Evolutionary conservation across 2,888 invertebrate species (phyloP), one percentile per base, ranked within the genome.

Genomic region (Leptinotarsa tumamoca): DNA sequence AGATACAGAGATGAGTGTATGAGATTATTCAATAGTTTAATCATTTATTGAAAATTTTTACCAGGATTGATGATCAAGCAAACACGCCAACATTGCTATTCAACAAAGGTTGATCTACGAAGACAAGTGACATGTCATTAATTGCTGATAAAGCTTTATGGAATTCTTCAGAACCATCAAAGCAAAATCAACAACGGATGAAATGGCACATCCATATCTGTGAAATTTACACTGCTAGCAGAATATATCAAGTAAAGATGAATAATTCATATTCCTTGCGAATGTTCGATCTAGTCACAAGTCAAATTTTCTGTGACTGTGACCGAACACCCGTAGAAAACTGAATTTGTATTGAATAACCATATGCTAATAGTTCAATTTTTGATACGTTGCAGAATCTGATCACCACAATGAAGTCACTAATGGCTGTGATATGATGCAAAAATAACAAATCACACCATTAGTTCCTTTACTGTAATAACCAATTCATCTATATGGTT

Each of bases 221-320:
- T 23, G 23, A n/a, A 14, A 0, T 14, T 15, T 17, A 18, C 43
- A 54, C 15, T 27, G 27, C 54, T 13, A 18, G n/a, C 13, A n/a
- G 18, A 56, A 70, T 23, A 67, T 49, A 54, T 68, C 23, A 14
- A n/a, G 3, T 14, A 49, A 66, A 27, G 80, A 27, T 54, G 82
- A 78, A 77, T 74, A 71, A 69, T 80, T 80, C 85, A 85, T 83
- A 85, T 84, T 85, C 85, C 84, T 80, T 86, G 86, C 87, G 88
- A 88, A 88, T 88, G 88, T 88, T 88, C 87, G 87, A 86, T 87
- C 87, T 88, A 88, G 88, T 88, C 87, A 87, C 88, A 88, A 77
- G 71, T 73, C 72, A 71, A 84, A 81, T 77, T 50, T 72, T 79
- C 82, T 87, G 88, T 80, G 87, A 88, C 87, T 85, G 82, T 72